A percentile compares a stretch with the other conserved stretches of the same genome.
phyloP scores from a whole-genome alignment of 2,113 vertebrate genomes.

The Oreochromis niloticus region DNA sequence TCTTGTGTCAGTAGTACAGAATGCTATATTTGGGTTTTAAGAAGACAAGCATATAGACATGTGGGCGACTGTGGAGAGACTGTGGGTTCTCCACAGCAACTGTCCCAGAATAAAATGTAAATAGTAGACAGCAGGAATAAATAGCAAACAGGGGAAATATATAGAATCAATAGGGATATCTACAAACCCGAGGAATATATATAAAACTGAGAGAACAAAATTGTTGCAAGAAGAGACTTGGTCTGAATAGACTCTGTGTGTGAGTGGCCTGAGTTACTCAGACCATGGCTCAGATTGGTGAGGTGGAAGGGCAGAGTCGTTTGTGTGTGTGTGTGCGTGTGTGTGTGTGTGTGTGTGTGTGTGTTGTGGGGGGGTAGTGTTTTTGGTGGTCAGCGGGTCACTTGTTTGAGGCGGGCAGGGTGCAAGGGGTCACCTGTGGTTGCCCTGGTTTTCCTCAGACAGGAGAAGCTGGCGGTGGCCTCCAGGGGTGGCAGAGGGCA shows the following conservation, averaged over 20 bases:
- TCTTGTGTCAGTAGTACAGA: background rate
- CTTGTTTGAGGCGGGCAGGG: background rate
- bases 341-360: background rate
- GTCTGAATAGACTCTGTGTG: background rate
- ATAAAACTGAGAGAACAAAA: background rate
- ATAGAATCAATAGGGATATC: background rate
- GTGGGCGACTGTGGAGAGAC: background rate
- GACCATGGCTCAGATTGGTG: background rate
- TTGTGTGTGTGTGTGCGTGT: background rate
- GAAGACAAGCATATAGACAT: background rate
- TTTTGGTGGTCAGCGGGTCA: background rate
- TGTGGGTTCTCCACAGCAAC: background rate
- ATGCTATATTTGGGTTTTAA: background rate
- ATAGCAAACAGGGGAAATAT: background rate
- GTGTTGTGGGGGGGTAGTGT: too few relatives aligned
- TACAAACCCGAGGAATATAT: background rate
- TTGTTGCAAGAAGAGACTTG: background rate
- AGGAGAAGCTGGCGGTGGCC: rapidly evolving
- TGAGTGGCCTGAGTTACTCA: background rate
- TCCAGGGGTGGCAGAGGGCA: background rate
- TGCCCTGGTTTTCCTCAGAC: background rate
- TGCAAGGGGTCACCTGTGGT: background rate
- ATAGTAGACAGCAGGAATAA: background rate
- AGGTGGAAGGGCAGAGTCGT: background rate
- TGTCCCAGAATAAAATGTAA: background rate